phyloP scores from a whole-genome alignment of 2,888 invertebrate genomes.

The Euzetes globulus region DNA sequence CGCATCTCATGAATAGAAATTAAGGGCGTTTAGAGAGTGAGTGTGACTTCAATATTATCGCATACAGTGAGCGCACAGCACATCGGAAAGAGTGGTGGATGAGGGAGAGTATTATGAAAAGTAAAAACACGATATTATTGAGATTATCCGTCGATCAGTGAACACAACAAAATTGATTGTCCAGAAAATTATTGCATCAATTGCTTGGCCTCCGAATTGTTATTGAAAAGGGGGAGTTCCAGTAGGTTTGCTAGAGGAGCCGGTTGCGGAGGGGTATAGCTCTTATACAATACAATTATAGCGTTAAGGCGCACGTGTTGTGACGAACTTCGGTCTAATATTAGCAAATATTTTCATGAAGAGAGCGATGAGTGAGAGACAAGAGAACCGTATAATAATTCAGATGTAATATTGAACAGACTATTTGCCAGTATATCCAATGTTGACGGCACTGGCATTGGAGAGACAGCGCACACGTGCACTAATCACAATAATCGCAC shows the following conservation, averaged over 20 bases:
- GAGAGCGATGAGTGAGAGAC: neutral
- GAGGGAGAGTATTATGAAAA: neutral
- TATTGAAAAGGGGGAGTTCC: neutral
- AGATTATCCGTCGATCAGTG: constrained; percentile 4
- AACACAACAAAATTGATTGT: constrained; percentile 18
- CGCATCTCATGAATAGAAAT: constrained; percentile 17
- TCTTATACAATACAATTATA: constrained; percentile 21
- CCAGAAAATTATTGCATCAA: constrained; percentile 25
- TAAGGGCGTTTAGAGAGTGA: constrained; percentile 10
- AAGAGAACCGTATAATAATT: constrained; percentile 3
- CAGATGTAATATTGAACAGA: neutral
- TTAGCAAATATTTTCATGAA: constrained; percentile 19
- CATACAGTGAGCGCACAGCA: neutral
- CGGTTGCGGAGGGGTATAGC: neutral
- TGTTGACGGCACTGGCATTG: neutral
- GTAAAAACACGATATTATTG: constrained; percentile 7
- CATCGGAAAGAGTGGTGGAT: neutral
- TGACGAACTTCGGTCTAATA: neutral
- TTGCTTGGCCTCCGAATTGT: neutral
- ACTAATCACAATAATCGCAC: constrained; percentile 17
- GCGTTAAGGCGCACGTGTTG: constrained; percentile 23
- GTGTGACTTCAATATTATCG: too few species aligned
- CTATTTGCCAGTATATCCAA: neutral
- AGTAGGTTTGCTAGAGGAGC: neutral
- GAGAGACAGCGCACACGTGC: constrained; percentile 7